Conservation (phyloP, 2,113 vertebrate species). For the Mormyrus iriodes region DNA sequence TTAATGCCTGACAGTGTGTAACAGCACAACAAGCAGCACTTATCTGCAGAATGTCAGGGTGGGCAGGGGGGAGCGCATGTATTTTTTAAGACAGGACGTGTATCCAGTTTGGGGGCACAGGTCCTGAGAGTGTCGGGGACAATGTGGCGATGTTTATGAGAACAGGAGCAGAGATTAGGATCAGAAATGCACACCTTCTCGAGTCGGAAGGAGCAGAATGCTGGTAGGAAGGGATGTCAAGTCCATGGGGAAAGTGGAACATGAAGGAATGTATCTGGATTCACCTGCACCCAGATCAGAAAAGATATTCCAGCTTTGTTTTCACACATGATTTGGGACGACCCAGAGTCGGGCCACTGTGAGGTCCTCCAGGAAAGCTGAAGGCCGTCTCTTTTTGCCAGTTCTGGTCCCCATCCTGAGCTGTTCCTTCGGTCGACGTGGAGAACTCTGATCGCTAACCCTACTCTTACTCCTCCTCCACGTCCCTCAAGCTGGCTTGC, state of each 20-base stretch:
- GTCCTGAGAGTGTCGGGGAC: not conserved
- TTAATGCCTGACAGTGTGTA: not conserved
- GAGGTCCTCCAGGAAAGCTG: not conserved
- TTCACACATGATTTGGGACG: not conserved
- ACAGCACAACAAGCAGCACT: not conserved
- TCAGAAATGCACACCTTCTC: not conserved
- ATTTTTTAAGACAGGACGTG: not conserved
- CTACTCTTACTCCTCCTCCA: not conserved
- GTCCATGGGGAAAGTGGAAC: not conserved
- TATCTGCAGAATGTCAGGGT: not conserved
- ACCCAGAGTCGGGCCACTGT: not conserved
- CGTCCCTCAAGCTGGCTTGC: not conserved
- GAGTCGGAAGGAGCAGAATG: not conserved
- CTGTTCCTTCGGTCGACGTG: not conserved
- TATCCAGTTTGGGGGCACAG: not conserved
- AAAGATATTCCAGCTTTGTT: not conserved
- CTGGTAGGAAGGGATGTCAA: not conserved
- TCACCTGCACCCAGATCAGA: not conserved
- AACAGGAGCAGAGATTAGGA: not conserved
- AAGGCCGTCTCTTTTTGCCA: not conserved
- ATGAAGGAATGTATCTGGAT: not conserved
- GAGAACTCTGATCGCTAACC: not conserved
- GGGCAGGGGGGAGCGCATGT: not conserved
- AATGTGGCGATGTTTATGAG: not conserved
- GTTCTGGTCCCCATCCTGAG: not conserved